Evolutionary conservation across 1,140 invertebrate genomes (phyloP).

Genomic region (Heliothis subflexa): DNA sequence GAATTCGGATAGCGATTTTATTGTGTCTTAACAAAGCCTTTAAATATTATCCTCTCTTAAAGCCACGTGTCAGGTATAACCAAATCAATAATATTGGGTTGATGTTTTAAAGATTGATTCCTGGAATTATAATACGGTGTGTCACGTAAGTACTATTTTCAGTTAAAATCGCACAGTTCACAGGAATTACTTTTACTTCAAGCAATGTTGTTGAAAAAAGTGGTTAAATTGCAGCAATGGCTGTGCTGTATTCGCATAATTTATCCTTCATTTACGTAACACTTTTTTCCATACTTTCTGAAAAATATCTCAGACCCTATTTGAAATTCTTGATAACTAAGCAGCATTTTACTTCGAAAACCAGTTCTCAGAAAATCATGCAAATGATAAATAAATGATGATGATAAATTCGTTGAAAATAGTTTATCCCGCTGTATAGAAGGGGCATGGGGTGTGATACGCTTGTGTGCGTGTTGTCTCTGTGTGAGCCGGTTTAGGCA

Average conservation of each 20-base stretch:
- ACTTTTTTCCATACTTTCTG: too few relatives aligned
- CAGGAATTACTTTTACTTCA: too few relatives aligned
- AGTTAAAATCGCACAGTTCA: too few relatives aligned
- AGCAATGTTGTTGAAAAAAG: too few relatives aligned
- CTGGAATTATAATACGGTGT: not conserved
- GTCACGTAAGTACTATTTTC: too few relatives aligned
- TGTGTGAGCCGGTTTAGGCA: conserved; percentile 71
- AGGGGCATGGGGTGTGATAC: conserved; percentile 32
- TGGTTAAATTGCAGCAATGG: too few relatives aligned
- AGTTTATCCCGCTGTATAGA: conserved; percentile 27
- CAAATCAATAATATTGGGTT: not conserved
- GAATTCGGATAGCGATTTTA: not conserved
- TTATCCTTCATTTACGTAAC: too few relatives aligned
- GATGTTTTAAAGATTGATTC: not conserved
- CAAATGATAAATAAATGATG: not conserved
- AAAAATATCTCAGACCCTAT: too few relatives aligned
- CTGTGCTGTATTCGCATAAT: too few relatives aligned
- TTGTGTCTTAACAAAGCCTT: conserved; percentile 4
- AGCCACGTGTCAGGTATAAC: not conserved
- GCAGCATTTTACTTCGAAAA: too few relatives aligned
- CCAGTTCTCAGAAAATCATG: too few relatives aligned
- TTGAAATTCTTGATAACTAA: too few relatives aligned
- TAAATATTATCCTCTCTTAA: not conserved
- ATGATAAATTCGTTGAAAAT: not conserved
- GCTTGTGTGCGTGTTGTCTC: conserved; percentile 59